Evolutionary conservation across 2,113 vertebrate species (phyloP).

Genomic region (Petrocephalus microphthalmus): DNA sequence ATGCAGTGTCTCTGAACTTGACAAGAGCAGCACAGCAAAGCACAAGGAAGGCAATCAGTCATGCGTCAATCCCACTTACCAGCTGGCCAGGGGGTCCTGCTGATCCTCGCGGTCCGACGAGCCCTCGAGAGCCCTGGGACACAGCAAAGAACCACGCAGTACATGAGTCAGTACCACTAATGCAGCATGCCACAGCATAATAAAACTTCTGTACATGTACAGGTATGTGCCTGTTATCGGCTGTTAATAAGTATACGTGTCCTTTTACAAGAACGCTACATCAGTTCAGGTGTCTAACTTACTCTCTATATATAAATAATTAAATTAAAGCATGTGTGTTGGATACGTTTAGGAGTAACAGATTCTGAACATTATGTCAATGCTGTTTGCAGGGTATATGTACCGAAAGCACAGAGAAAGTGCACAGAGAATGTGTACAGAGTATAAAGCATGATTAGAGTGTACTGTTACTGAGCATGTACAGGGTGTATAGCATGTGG

Average conservation of each 20-base stretch:
- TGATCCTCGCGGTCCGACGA: slow-evolving; percentile 71
- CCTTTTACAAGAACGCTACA: neutral
- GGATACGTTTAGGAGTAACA: neutral
- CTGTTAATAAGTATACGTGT: neutral
- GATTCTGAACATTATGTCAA: neutral
- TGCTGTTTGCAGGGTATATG: neutral
- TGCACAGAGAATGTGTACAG: neutral
- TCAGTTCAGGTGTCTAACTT: neutral
- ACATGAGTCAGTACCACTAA: neutral
- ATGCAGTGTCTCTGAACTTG: neutral
- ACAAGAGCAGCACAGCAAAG: neutral
- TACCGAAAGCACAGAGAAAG: neutral
- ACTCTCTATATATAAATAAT: neutral
- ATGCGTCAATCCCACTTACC: slow-evolving; percentile 48
- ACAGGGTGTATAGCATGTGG: neutral
- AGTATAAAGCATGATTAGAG: neutral
- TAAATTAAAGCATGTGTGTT: neutral
- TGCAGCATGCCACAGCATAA: neutral
- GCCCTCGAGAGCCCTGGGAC: slow-evolving; percentile 72
- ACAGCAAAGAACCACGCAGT: slow-evolving; percentile 35
- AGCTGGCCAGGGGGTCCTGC: slow-evolving; percentile 66
- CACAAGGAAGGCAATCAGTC: neutral
- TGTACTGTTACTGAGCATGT: neutral
- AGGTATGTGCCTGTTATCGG: neutral
- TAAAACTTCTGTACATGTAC: neutral